Evolutionary conservation across 1,140 invertebrate species (phyloP), one percentile per base, ranked within the genome.

Genomic region (Papilio machaon): DNA sequence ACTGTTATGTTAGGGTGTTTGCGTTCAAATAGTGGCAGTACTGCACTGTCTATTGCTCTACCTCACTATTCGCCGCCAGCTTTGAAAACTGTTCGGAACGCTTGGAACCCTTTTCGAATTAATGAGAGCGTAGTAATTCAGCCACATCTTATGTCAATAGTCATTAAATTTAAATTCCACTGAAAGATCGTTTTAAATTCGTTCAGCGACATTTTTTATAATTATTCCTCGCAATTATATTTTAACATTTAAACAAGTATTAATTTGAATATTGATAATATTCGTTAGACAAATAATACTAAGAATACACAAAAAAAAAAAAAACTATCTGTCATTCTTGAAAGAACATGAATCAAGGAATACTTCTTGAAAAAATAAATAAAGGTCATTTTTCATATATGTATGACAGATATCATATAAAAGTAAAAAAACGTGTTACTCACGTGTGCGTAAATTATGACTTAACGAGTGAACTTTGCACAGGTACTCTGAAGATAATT

Each of bases 91-190:
- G n/a, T 60, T 60, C 19, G 19, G n/a, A 60, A 60, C 58, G n/a
- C 10, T 60, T 60, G 23, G n/a, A 23, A 10, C 8, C n/a, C 58
- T 60, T 60, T 60, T 60, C n/a, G 19, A 60, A 60, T 60, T 60
- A 60, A 60, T 60, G 7, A 10, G 58, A 60, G 19, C 19, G 17
- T 6, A 60, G 58, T 60, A 60, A 60, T 60, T 5, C 58, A n/a
- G 58, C 49, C 10, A 58, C 54, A 19, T 60, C n/a, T 19, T 60
- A 60, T 60, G 58, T 60, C 58, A 60, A 60, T 60, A 60, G n/a
- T 23, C 19, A n/a, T 60, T 19, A n/a, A 60, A 60, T 58, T 58
- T 19, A 23, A 19, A 23, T 52, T 52, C 10, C 10, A 52, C 7
- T 60, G 58, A 60, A 60, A 23, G n/a, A 23, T 23, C 17, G 1